Conservation (phyloP, 2,888 invertebrate species). For the Zele albiditarsus region DNA sequence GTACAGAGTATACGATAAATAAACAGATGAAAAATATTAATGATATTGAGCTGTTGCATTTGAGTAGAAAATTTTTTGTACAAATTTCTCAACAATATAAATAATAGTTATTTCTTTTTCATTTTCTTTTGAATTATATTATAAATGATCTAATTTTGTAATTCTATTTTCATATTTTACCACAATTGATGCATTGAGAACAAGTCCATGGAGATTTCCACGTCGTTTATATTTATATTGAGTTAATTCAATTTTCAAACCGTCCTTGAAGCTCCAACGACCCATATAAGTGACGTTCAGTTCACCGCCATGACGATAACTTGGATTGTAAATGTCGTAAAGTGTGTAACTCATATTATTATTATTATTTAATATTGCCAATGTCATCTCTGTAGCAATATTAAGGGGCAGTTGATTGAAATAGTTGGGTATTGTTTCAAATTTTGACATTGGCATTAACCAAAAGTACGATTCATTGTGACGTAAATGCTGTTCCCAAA, state of each 20-base stretch:
- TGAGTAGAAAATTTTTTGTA: too few species aligned
- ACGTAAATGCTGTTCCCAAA: conserved; percentile 51
- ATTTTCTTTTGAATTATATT: too few species aligned
- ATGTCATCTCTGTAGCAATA: conserved; percentile 60
- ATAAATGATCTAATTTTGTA: not conserved
- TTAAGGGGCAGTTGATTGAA: conserved; percentile 56
- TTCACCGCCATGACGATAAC: conserved; percentile 60
- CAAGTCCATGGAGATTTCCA: conserved; percentile 58
- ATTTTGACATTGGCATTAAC: conserved; percentile 54
- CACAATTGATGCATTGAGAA: conserved; percentile 59
- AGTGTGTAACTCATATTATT: conserved; percentile 48
- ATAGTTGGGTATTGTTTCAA: conserved; percentile 47
- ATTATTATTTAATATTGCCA: conserved; percentile 47
- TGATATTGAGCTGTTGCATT: too few species aligned
- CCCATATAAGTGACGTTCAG: conserved; percentile 61
- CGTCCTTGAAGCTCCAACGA: conserved; percentile 52
- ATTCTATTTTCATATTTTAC: conserved; percentile 44
- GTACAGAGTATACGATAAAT: too few species aligned
- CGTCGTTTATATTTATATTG: conserved; percentile 63
- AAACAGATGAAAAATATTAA: too few species aligned
- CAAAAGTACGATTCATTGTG: conserved; percentile 65
- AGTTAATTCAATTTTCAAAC: conserved; percentile 53
- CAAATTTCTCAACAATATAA: too few species aligned
- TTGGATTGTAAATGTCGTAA: conserved; percentile 64
- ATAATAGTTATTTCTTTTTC: too few species aligned